A percentile compares a stretch with the other conserved stretches of the same genome.
phyloP scores from a whole-genome alignment of 2,888 invertebrate genomes.

The Cremastinae sp. region DNA sequence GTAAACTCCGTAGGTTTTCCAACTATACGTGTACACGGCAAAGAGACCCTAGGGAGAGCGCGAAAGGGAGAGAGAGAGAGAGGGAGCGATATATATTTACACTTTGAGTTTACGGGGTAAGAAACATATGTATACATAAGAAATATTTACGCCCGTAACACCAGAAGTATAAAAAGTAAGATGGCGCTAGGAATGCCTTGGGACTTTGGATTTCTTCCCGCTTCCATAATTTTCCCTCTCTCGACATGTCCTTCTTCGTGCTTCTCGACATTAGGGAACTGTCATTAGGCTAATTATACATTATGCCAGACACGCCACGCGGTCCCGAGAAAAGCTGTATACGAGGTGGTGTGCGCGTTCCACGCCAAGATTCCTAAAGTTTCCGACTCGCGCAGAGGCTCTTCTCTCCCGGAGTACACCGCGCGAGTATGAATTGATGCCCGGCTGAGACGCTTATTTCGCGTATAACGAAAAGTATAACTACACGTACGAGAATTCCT shows the following conservation, averaged over 20 bases:
- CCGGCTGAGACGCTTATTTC: constrained; percentile 35
- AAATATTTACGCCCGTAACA: constrained; percentile 47
- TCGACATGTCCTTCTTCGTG: constrained; percentile 34
- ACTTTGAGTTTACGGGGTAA: constrained; percentile 50
- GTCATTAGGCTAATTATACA: constrained; percentile 70
- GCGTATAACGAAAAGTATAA: constrained; percentile 25
- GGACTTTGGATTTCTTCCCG: constrained; percentile 38
- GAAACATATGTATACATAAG: constrained; percentile 24
- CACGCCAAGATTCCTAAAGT: constrained; percentile 28
- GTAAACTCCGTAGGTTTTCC: constrained; percentile 31
- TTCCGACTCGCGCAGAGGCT: constrained; percentile 15
- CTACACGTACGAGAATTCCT: constrained; percentile 45
- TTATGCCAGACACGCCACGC: constrained; percentile 51
- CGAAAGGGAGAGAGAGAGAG: constrained; percentile 8
- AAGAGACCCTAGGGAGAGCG: constrained; percentile 14
- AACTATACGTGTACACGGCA: constrained; percentile 40
- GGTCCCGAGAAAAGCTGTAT: constrained; percentile 39
- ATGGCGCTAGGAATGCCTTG: constrained; percentile 40
- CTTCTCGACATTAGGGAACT: constrained; percentile 62
- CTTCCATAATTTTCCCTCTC: constrained; percentile 33
- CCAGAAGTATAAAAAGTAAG: constrained; percentile 42
- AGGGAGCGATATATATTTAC: constrained; percentile 31
- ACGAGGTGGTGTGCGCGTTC: constrained; percentile 10
- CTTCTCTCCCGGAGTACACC: constrained; percentile 10
- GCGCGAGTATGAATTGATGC: constrained; percentile 41